Evolutionary conservation across 2,113 vertebrate genomes (phyloP).

Genomic region (Gymnocephalus cernua): DNA sequence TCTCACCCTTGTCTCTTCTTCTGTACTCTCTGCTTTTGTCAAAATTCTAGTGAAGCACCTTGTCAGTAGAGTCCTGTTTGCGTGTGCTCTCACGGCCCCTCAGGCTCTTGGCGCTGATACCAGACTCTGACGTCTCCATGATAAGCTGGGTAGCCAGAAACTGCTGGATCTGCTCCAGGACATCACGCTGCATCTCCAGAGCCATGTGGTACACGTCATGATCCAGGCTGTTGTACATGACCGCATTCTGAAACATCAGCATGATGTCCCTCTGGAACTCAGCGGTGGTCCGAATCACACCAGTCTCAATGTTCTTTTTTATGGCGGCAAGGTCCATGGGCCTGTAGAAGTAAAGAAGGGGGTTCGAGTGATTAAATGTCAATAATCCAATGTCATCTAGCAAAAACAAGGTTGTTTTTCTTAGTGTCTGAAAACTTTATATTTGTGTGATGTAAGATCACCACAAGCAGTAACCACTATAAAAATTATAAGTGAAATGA

Average conservation of each 20-base stretch:
- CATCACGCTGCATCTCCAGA: constrained; percentile 98
- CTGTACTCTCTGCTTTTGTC: constrained; percentile 67
- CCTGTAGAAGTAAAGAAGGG: constrained; percentile 72
- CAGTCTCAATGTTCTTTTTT: constrained; percentile 98
- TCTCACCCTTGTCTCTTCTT: constrained; percentile 69
- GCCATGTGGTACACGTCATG: constrained; percentile 99
- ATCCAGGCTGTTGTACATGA: constrained; percentile 99
- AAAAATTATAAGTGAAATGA: background rate
- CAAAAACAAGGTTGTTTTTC: background rate
- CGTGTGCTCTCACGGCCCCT: constrained; percentile 93
- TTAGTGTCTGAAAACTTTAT: background rate
- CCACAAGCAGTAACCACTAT: background rate
- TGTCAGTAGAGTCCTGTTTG: constrained; percentile 95
- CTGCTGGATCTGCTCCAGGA: constrained; percentile 99
- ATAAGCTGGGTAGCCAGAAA: constrained; percentile 98
- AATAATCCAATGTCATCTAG: background rate
- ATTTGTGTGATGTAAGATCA: background rate
- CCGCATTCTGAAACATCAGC: constrained; percentile 99
- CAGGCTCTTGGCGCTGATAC: constrained; percentile 97
- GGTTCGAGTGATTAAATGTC: background rate
- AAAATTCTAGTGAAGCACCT: constrained; percentile 87
- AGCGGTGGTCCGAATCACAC: constrained; percentile 95
- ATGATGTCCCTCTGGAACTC: constrained; percentile 99
- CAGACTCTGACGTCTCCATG: constrained; percentile 98
- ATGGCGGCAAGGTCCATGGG: constrained; percentile 99